Conservation (phyloP, 2,888 invertebrate genomes). For the Parelbella ahira region DNA sequence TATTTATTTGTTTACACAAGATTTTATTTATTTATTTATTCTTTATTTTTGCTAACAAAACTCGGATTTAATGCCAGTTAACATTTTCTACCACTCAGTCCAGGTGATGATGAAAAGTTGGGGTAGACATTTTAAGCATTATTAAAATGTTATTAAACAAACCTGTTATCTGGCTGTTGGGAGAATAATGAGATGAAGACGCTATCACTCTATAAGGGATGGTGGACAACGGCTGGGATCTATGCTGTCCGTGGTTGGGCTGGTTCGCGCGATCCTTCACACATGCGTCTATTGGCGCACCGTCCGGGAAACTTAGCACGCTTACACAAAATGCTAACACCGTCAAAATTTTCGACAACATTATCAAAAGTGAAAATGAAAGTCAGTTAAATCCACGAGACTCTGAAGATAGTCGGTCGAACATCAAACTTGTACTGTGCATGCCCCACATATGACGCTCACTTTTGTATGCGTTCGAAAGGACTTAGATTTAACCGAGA, state of each 20-base stretch:
- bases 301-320: constrained; percentile 85
- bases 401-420: constrained; percentile 37
- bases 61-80: too few species aligned
- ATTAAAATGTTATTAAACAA: constrained; percentile 30
- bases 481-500: constrained; percentile 64
- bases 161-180: constrained; percentile 87
- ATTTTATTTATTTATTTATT: too few species aligned
- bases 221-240: constrained; percentile 82
- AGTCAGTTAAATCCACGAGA: neutral
- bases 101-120: too few species aligned
- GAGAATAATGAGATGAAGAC: constrained; percentile 82
- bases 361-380: constrained; percentile 29
- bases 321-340: constrained; percentile 48
- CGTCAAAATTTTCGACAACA: constrained; percentile 52
- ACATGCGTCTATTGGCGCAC: constrained; percentile 89
- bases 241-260: constrained; percentile 88
- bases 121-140: too few species aligned
- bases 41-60: too few species aligned
- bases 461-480: constrained; percentile 73
- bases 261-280: constrained; percentile 87
- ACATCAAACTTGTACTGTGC: constrained; percentile 56
- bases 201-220: constrained; percentile 86
- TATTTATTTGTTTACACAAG: too few species aligned
- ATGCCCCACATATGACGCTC: constrained; percentile 48
- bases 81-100: too few species aligned